A percentile compares a stretch with the other conserved stretches of the same genome.
Conservation (phyloP, 2,113 vertebrate genomes). For the Zosterops japonicus region DNA sequence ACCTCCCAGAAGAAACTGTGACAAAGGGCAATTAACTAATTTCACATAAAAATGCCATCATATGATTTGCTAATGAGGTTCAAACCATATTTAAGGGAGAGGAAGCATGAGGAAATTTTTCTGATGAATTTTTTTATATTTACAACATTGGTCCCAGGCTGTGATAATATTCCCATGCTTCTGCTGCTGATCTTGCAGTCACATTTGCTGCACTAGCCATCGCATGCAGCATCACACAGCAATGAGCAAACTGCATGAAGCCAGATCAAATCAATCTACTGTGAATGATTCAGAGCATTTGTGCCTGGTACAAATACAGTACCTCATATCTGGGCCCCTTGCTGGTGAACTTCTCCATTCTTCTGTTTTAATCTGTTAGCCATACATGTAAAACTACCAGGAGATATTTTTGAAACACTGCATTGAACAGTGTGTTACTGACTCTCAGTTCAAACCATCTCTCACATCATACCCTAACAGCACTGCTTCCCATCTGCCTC, state of each 20-base stretch:
- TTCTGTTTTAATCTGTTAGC: constrained; percentile 16
- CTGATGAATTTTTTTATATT: neutral
- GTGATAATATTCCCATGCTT: neutral
- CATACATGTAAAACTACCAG: neutral
- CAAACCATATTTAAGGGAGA: neutral
- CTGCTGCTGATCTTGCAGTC: neutral
- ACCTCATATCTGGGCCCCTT: neutral
- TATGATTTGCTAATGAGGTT: neutral
- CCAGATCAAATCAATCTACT: neutral
- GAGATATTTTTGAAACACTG: constrained; percentile 39
- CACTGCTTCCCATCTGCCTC: constrained; percentile 51
- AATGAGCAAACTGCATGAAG: neutral
- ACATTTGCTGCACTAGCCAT: neutral
- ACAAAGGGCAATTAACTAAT: constrained; percentile 21
- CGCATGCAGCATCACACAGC: rapidly evolving
- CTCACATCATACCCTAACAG: constrained; percentile 26
- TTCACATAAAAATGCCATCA: neutral
- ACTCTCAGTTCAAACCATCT: constrained; percentile 27
- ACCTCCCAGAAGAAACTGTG: neutral
- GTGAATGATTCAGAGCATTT: neutral
- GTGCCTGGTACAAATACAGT: neutral
- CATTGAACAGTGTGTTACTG: constrained; percentile 42
- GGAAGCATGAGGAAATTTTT: neutral
- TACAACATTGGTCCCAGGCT: neutral
- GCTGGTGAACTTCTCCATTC: constrained; percentile 12